Percentiles rank a stretch among this genome's conserved stretches.
Evolutionary conservation across 1,140 invertebrate species (phyloP).

Genomic region (Parapsyche elsis): DNA sequence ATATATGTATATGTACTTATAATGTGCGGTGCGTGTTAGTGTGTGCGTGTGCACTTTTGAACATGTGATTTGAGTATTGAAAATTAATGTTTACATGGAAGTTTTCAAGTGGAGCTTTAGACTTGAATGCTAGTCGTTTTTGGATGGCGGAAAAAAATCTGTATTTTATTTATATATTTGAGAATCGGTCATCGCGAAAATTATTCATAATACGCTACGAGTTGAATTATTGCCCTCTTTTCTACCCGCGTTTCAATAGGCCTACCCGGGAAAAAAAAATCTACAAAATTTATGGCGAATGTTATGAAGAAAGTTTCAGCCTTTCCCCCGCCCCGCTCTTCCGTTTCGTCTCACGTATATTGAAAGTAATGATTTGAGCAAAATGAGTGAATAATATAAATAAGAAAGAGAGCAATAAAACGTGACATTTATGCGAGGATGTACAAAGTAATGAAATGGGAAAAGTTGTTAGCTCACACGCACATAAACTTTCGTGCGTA

Average conservation of each 20-base stretch:
- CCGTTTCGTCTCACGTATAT: constrained; percentile 2
- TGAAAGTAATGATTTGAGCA: constrained; percentile 28
- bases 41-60: too few species aligned
- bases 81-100: too few species aligned
- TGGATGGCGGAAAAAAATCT: not conserved
- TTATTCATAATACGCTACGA: constrained; percentile 30
- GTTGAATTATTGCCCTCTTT: constrained; percentile 20
- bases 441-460: constrained; percentile 19
- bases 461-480: constrained; percentile 15
- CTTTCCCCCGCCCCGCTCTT: not conserved
- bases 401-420: constrained; percentile 21
- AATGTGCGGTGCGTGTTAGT: too few species aligned
- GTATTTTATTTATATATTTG: constrained; percentile 11
- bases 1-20: too few species aligned
- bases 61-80: too few species aligned
- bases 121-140: too few species aligned
- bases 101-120: too few species aligned
- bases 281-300: constrained; percentile 18
- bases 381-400: constrained; percentile 34
- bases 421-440: constrained; percentile 16
- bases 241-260: constrained; percentile 5
- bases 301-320: constrained; percentile 27
- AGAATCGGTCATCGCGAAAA: constrained; percentile 30
- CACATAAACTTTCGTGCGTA: not conserved
- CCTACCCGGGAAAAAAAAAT: not conserved